Evolutionary conservation across 2,797 vertebrate genomes (phyloP), one percentile per base, ranked within the genome.

Genomic region (Ibycter americanus): DNA sequence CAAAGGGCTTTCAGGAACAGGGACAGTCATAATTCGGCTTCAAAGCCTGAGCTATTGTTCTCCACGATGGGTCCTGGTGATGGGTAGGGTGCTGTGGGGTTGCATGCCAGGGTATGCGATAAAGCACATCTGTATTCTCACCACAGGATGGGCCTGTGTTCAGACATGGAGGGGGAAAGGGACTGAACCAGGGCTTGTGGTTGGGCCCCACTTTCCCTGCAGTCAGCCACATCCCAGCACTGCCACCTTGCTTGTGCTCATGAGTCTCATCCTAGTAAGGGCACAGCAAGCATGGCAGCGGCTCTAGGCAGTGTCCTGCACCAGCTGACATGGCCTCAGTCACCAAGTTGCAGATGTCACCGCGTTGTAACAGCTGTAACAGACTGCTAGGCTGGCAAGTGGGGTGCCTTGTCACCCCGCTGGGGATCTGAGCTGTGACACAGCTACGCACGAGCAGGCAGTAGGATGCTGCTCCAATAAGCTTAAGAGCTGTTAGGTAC

Each of bases 361-460:
- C 1, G 1, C 3, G 22, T 1, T 6, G 44, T 15, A 38, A 56
- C 25, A 59, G 73, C 56, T 67, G 15, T 17, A 59, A 59, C 11
- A 56, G 8, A 56, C 42, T 4, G 25, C 0, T 0, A 90, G 49
- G 49, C 44, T 4, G 6, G 58, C 8, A 8, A 66, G 26, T 1
- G 5, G 15, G 21, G 26, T 34, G 19, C 63, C 68, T 26, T 4
- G 1, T 25, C n/a, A 34, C 22, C 15, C 12, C 3, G 0, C 31
- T 3, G 2, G 8, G 5, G 8, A 22, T n/a, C 55, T 16, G 29
- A 92, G 34, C 58, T 20, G 3, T 3, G 1, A 12, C 19, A 56
- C 26, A 76, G 11, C n/a, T 23, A 42, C 0, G 0, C 8, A 7
- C 0, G 0, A 82, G 70, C 31, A 34, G 9, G 19, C 22, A 56